Evolutionary conservation across 2,888 invertebrate species (phyloP).

Genomic region (Temnothorax ravouxi): DNA sequence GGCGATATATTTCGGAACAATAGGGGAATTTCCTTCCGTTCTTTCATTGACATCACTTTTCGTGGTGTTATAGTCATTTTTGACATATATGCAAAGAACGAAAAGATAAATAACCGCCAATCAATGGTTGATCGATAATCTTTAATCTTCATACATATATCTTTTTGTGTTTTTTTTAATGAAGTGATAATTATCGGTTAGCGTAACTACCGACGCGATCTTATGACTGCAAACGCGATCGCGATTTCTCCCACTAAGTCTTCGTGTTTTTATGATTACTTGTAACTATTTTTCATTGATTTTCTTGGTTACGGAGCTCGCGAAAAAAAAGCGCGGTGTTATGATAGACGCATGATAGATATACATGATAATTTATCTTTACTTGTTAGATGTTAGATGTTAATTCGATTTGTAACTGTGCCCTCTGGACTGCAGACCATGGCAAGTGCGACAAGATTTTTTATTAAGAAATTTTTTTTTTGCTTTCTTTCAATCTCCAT

Average conservation of each 20-base stretch:
- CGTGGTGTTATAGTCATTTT: not conserved
- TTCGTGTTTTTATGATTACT: not conserved
- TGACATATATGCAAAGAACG: not conserved
- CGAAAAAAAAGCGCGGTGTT: not conserved
- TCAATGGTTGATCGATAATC: not conserved
- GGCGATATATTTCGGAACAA: not conserved
- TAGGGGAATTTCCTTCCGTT: not conserved
- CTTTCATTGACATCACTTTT: not conserved
- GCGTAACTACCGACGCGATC: not conserved
- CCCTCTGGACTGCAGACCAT: not conserved
- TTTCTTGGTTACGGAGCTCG: not conserved
- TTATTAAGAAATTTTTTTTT: slow-evolving; percentile 33
- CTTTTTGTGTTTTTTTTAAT: not conserved
- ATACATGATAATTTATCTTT: slow-evolving; percentile 2
- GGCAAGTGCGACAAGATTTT: not conserved
- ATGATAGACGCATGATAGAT: not conserved
- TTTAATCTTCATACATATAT: not conserved
- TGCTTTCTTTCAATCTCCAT: not conserved
- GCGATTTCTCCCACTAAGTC: not conserved
- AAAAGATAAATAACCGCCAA: not conserved
- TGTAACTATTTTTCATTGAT: slow-evolving; percentile 13
- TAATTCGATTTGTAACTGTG: slow-evolving; percentile 31
- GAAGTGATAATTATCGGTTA: slow-evolving; percentile 11
- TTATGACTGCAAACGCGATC: not conserved
- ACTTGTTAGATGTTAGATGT: no score